These are phyloP conservation scores for Drosophila putrida DNA, from an alignment of 2,888 invertebrate species.

Conservation along the genomic window DNA sequence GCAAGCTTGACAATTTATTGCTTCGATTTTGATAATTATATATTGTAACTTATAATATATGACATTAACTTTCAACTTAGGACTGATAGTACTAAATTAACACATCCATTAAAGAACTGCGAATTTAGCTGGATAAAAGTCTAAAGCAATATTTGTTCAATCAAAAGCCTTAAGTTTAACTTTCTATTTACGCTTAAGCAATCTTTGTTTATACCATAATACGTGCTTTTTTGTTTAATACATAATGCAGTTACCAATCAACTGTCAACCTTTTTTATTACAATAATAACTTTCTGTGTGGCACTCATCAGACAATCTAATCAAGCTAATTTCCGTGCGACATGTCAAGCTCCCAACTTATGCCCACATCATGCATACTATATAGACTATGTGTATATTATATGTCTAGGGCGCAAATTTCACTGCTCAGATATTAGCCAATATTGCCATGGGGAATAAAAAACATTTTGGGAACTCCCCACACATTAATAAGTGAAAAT, in stretches of 20 bases:
- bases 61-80: no score
- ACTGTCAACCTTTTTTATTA: conserved; percentile 10
- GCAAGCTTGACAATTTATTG: neutral
- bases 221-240: neutral
- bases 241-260: conserved; percentile 5
- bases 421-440: conserved; percentile 20
- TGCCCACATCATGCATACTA: neutral
- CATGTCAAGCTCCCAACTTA: conserved; percentile 16
- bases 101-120: no score
- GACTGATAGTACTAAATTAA: no score
- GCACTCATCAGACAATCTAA: conserved; percentile 42
- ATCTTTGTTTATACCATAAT: neutral
- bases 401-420: conserved; percentile 9
- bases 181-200: no score
- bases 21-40: no score
- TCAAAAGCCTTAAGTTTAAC: no score
- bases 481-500: conserved; percentile 21
- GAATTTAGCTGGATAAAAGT: no score
- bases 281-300: conserved; percentile 27
- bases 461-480: neutral
- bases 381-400: neutral
- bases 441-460: neutral
- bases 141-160: no score
- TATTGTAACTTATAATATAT: no score
- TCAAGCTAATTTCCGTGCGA: conserved; percentile 52